Evolutionary conservation across 2,888 invertebrate genomes (phyloP), one percentile per base, ranked within the genome.

Genomic region (Parnassius orleans): DNA sequence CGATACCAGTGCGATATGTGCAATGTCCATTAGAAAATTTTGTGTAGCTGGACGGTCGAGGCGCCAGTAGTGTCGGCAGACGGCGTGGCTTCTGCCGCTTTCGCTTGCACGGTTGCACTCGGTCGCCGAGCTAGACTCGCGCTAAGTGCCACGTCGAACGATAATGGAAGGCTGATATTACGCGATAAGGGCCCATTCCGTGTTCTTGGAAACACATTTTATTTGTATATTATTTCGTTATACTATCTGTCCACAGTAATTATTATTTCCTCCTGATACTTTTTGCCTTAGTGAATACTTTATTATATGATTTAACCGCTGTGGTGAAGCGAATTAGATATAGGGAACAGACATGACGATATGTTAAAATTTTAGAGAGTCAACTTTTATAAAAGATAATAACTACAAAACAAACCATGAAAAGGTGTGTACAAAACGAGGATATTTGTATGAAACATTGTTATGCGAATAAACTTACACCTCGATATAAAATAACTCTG

Each of bases 381-480:
- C 90, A 85, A 90, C 89, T 91, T 91, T 91, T 91, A 90, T 91
- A 91, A 90, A 87, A 86, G 86, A 89, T 84, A 48, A 48, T 48
- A 83, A 85, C 83, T 81, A 90, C 84, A 87, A 88, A 89, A 86
- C 83, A 86, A 87, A 87, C 80, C 76, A 82, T 81, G 87, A 87
- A 85, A 89, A 87, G 90, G 90, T 91, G 90, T 90, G 90, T 90
- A 91, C 90, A 90, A 91, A 90, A 90, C 84, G 89, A 89, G 87
- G 89, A 89, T 86, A 90, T 91, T 91, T 91, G 91, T 91, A 91
- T 91, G 90, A 90, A 88, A 90, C 85, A 90, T 90, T 91, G 91
- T 91, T 91, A 91, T 88, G 91, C 90, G 90, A 90, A 90, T 91
- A 91, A 91, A 90, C 90, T 90, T 91, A 91, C 90, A 91, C 91